phyloP scores from a whole-genome alignment of 2,888 invertebrate genomes.

The Leptothorax acervorum region DNA sequence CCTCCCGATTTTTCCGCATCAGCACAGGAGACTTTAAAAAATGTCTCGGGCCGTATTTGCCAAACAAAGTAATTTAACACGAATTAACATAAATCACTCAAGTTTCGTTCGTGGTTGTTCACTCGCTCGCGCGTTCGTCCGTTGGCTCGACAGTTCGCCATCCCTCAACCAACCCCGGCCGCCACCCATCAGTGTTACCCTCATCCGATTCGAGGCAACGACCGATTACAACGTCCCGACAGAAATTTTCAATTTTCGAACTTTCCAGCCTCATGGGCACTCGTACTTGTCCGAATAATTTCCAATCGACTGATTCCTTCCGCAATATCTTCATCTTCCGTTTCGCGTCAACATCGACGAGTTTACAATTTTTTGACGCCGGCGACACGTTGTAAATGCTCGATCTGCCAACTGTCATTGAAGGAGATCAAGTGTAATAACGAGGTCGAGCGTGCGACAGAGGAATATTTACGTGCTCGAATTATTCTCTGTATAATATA shows the following conservation, averaged over 20 bases:
- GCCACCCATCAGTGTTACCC: conserved; percentile 55
- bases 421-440: conserved; percentile 24
- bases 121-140: conserved; percentile 67
- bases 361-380: conserved; percentile 43
- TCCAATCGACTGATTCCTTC: conserved; percentile 50
- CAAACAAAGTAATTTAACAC: conserved; percentile 79
- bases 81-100: conserved; percentile 81
- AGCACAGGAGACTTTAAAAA: conserved; percentile 67
- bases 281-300: conserved; percentile 60
- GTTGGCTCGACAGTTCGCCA: conserved; percentile 57
- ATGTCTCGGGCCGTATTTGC: conserved; percentile 65
- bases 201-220: conserved; percentile 56
- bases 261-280: conserved; percentile 49
- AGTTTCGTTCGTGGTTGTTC: conserved; percentile 70
- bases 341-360: conserved; percentile 25
- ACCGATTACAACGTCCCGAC: conserved; percentile 73
- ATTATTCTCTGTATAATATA: conserved; percentile 1
- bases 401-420: conserved; percentile 12
- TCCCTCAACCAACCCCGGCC: conserved; percentile 47
- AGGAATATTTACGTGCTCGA: background rate
- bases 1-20: conserved; percentile 3
- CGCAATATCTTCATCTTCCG: conserved; percentile 38
- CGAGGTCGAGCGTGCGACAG: background rate
- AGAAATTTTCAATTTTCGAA: conserved; percentile 77
- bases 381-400: conserved; percentile 12